Conservation (phyloP, 1,140 invertebrate species). For the Phthorimaea operculella region DNA sequence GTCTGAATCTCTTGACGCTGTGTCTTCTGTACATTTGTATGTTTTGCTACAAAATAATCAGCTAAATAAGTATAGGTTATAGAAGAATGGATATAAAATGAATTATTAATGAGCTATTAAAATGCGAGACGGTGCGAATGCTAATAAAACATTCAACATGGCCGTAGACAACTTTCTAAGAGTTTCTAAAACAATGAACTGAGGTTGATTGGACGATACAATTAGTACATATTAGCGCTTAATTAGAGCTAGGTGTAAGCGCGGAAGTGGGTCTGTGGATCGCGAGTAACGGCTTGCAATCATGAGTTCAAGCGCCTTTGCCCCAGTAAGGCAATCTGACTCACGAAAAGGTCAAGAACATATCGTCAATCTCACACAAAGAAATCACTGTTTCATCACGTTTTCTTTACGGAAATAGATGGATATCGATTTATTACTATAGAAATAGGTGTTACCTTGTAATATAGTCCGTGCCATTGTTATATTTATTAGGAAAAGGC, state of each 20-base stretch:
- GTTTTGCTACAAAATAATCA: slow-evolving; percentile 66
- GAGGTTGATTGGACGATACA: not conserved
- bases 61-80: slow-evolving; percentile 2
- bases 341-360: slow-evolving; percentile 48
- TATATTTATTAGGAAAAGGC: slow-evolving; percentile 65
- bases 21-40: slow-evolving; percentile 75
- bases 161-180: not conserved
- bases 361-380: slow-evolving; percentile 21
- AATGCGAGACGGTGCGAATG: not conserved
- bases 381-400: slow-evolving; percentile 8
- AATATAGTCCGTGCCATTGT: slow-evolving; percentile 56
- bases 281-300: slow-evolving; percentile 26
- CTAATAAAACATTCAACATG: not conserved
- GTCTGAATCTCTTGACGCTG: slow-evolving; percentile 80
- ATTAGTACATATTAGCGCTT: slow-evolving; percentile 22
- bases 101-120: not conserved
- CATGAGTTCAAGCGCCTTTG: slow-evolving; percentile 43
- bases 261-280: slow-evolving; percentile 18
- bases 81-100: not conserved
- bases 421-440: not conserved
- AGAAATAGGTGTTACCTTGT: slow-evolving; percentile 35
- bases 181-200: slow-evolving; percentile 6
- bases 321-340: slow-evolving; percentile 39
- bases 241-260: slow-evolving; percentile 18
- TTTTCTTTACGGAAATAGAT: not conserved